Conservation (phyloP, 1,140 invertebrate genomes). For the Brachionus rotundiformis region DNA sequence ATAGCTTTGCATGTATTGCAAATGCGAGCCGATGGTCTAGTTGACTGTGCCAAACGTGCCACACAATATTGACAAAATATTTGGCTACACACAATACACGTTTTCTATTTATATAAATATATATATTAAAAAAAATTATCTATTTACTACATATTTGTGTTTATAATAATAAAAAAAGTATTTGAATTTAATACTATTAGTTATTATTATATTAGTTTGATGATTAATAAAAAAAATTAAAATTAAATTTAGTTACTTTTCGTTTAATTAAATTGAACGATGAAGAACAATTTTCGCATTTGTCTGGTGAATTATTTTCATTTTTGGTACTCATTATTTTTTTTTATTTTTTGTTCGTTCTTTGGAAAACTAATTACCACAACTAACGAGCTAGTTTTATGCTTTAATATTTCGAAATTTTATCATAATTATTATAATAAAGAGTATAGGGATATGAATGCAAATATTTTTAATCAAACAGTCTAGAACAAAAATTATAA, state of each 20-base stretch:
- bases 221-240: neutral
- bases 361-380: neutral
- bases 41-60: slow-evolving; percentile 51
- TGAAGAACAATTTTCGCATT: slow-evolving; percentile 56
- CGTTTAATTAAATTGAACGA: slow-evolving; percentile 57
- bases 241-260: slow-evolving; percentile 55
- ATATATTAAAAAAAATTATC: neutral
- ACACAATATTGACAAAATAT: slow-evolving; percentile 59
- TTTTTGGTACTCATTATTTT: neutral
- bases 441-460: slow-evolving; percentile 3
- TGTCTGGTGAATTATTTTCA: slow-evolving; percentile 33
- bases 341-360: too few species aligned
- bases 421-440: slow-evolving; percentile 30
- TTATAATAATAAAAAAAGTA: neutral
- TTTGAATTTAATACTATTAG: too few species aligned
- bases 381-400: neutral
- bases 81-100: slow-evolving; percentile 58
- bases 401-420: slow-evolving; percentile 24
- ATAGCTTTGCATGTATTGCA: slow-evolving; percentile 59
- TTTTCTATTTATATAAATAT: slow-evolving; percentile 57
- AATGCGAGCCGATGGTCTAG: slow-evolving; percentile 53
- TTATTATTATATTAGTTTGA: too few species aligned
- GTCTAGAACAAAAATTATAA: slow-evolving; percentile 39
- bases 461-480: neutral
- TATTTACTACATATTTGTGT: neutral